Evolutionary conservation across 2,113 vertebrate genomes (phyloP).

Genomic region (Anolis sagrei): DNA sequence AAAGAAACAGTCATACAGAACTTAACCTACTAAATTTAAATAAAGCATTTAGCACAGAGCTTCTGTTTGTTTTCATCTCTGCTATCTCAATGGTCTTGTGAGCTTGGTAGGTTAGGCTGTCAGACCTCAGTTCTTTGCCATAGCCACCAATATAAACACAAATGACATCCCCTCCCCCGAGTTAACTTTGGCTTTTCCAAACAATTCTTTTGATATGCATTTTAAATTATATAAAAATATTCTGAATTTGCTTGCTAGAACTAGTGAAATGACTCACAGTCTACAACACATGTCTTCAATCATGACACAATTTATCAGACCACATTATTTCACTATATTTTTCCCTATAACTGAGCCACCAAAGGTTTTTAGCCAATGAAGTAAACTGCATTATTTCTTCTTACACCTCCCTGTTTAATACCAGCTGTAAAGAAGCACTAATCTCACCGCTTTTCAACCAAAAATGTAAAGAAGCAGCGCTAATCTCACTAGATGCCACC

Average conservation of each 20-base stretch:
- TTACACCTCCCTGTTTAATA: background rate
- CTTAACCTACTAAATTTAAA: slow-evolving; percentile 29
- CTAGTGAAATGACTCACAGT: background rate
- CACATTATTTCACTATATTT: background rate
- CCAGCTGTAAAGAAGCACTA: no score
- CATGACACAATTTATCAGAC: background rate
- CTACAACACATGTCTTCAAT: slow-evolving; percentile 1
- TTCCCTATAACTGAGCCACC: background rate
- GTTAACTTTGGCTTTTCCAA: background rate
- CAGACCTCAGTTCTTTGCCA: background rate
- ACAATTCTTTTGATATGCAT: background rate
- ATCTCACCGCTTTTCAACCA: no score
- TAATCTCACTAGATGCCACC: no score
- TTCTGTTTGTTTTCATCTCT: slow-evolving; percentile 17
- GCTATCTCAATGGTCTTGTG: slow-evolving; percentile 2
- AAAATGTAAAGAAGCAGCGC: no score
- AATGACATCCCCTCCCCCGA: slow-evolving; percentile 20
- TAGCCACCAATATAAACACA: background rate
- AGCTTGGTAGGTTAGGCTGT: background rate
- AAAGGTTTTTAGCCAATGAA: background rate
- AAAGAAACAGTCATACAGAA: slow-evolving; percentile 30
- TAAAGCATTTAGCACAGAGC: background rate
- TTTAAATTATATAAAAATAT: background rate
- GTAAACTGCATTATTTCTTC: background rate
- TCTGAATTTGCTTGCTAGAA: slow-evolving; percentile 2